These are phyloP conservation scores for Drosophila flavopinicola DNA, from an alignment of 2,888 invertebrate genomes.

Conservation along the genomic window DNA sequence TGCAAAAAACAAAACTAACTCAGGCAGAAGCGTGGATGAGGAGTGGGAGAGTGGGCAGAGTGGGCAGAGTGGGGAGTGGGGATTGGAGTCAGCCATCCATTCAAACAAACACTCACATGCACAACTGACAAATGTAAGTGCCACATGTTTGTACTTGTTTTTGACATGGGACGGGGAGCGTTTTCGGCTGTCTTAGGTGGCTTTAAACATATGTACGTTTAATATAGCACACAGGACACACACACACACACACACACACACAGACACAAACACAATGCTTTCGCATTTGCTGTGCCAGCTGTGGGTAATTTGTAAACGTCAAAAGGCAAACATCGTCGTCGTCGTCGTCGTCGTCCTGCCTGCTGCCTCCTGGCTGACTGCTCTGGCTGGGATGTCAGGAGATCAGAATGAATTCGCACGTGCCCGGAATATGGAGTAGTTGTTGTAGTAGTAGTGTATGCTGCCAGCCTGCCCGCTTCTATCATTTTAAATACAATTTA, in stretches of 20 bases:
- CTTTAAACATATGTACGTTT: constrained; percentile 75
- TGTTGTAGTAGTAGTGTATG: constrained; percentile 23
- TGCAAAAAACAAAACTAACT: constrained; percentile 44
- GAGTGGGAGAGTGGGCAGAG: neutral
- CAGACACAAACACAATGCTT: constrained; percentile 39
- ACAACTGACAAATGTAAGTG: constrained; percentile 65
- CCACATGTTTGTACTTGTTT: constrained; percentile 71
- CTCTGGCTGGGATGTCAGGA: constrained; percentile 58
- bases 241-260: constrained; percentile 1
- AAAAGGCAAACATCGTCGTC: constrained; percentile 77
- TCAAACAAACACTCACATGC: constrained; percentile 22
- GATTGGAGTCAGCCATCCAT: constrained; percentile 20
- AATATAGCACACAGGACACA: constrained; percentile 65
- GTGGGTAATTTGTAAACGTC: constrained; percentile 78
- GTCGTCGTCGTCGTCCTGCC: constrained; percentile 70
- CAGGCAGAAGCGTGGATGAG: neutral
- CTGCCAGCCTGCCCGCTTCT: constrained; percentile 31
- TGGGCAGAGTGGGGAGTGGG: no score
- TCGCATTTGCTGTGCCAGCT: constrained; percentile 65
- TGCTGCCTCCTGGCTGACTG: constrained; percentile 23
- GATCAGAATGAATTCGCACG: constrained; percentile 76
- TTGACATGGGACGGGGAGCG: constrained; percentile 24
- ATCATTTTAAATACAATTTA: constrained; percentile 79
- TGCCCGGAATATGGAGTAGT: constrained; percentile 58
- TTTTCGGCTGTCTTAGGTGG: constrained; percentile 44